phyloP scores from a whole-genome alignment of 2,888 invertebrate species.

The Pammene aurita region DNA sequence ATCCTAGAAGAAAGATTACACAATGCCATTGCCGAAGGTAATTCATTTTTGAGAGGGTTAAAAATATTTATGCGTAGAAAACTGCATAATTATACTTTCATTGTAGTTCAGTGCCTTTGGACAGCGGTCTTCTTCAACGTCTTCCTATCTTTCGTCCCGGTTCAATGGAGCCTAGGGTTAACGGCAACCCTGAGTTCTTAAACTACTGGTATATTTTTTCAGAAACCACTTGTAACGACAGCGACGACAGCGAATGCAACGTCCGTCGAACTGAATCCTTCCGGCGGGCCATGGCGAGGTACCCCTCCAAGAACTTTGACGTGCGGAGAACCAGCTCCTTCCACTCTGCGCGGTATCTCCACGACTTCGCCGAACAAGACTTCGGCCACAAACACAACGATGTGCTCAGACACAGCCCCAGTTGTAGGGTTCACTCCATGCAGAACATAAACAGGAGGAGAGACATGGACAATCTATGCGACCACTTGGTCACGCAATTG shows the following conservation, averaged over 20 bases:
- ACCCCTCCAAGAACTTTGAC: conserved; percentile 67
- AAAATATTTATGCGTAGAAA: too few relatives aligned
- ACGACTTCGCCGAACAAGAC: conserved; percentile 61
- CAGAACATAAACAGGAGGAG: conserved; percentile 72
- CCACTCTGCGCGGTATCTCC: conserved; percentile 69
- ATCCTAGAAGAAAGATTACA: too few relatives aligned
- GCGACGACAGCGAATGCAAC: conserved; percentile 77
- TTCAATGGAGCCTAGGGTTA: too few relatives aligned
- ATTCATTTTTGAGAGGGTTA: too few relatives aligned
- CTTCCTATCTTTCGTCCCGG: too few relatives aligned
- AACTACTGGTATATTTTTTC: conserved; percentile 42
- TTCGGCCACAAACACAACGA: conserved; percentile 54
- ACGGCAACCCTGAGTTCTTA: neutral
- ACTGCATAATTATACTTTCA: too few relatives aligned
- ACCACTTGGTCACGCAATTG: conserved; percentile 72
- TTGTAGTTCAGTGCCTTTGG: too few relatives aligned
- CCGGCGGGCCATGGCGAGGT: conserved; percentile 59
- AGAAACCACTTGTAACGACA: conserved; percentile 77
- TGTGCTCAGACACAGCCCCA: conserved; percentile 56
- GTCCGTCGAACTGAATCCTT: conserved; percentile 74
- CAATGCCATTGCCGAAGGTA: too few relatives aligned
- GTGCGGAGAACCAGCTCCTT: conserved; percentile 72
- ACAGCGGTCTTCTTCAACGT: too few relatives aligned
- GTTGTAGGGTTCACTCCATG: conserved; percentile 73
- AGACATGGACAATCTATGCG: conserved; percentile 72